A percentile compares a stretch with the other conserved stretches of the same genome.
Evolutionary conservation across 2,113 vertebrate genomes (phyloP).

Genomic region (Protobothrops flavoviridis): DNA sequence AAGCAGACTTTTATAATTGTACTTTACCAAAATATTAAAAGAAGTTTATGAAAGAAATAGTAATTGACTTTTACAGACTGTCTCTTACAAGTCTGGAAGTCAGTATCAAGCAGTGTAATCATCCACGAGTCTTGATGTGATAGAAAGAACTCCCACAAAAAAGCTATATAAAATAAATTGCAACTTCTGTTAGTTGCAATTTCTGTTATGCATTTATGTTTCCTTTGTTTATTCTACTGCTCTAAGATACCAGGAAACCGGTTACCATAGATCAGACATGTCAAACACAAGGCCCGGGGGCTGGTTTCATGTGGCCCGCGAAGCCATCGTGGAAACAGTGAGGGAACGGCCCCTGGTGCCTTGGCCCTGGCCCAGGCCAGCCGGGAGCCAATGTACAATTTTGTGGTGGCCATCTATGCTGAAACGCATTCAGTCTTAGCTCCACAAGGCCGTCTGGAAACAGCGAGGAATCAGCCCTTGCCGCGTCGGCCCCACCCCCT

Average conservation of each 20-base stretch:
- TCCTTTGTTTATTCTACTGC: not conserved
- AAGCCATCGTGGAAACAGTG: too few species aligned
- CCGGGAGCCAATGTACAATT: too few species aligned
- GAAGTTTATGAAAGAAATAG: not conserved
- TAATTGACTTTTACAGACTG: not conserved
- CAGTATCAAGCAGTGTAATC: not conserved
- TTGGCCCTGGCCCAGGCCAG: too few species aligned
- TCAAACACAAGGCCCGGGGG: too few species aligned
- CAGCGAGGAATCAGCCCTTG: too few species aligned
- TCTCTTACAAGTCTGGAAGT: not conserved
- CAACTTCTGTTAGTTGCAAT: not conserved
- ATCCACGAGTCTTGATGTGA: not conserved
- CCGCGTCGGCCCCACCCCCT: too few species aligned
- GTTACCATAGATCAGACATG: not conserved
- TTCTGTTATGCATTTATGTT: not conserved
- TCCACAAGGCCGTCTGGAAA: too few species aligned
- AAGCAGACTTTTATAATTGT: not conserved
- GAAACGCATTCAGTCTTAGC: too few species aligned
- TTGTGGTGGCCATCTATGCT: too few species aligned
- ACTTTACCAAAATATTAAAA: not conserved
- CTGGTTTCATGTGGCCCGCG: too few species aligned
- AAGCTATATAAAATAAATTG: not conserved
- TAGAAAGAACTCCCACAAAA: not conserved
- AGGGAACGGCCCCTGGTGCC: too few species aligned
- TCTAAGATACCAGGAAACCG: not conserved